Evolutionary conservation across 2,797 vertebrate genomes (phyloP), one percentile per base, ranked within the genome.

Genomic region (Neosilurus mollespiculum): DNA sequence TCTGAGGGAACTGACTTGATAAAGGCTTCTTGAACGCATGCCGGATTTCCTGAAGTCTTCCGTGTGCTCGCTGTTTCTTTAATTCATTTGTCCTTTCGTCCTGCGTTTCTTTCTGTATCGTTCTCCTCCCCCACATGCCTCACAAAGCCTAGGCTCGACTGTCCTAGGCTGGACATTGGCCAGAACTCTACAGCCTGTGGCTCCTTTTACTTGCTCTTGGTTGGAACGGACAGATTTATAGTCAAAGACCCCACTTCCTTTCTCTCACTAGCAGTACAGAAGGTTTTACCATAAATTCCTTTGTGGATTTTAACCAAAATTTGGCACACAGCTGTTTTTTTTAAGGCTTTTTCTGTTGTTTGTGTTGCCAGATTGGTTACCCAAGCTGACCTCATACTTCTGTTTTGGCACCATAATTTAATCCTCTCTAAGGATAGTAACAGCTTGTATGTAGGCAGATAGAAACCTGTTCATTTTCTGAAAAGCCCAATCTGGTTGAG

Each of bases 181-280:
- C 82, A 78, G 80, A 18, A 16, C 16, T 72, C 4, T 69, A 49
- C 15, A 20, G 80, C 61, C 56, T 82, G 71, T 77, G 77, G 81
- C 72, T 64, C 53, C 67, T 56, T 83, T 81, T 37, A 64, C 49
- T 72, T 69, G 9, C 20, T 67, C 16, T 70, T 72, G 34, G 51
- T 61, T 66, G 26, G 14, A 56, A 79, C 75, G 61, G 81, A 76
- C 85, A 80, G 70, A 26, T 81, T 80, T 86, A 43, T 49, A 56
- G 82, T 73, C 53, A 1, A 54, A 70, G 34, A 30, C 15, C 26
- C 15, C 14, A 64, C 54, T 54, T 22, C 65, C 18, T 78, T 53
- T 53, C 53, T 66, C 2, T 62, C 10, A 77, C 43, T 59, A n/a
- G 58, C 34, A 71, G 26, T 14, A 54, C 64, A 56, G 3, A 75